Evolutionary conservation across 2,113 vertebrate species (phyloP).

Genomic region (Pelodiscus sinensis): DNA sequence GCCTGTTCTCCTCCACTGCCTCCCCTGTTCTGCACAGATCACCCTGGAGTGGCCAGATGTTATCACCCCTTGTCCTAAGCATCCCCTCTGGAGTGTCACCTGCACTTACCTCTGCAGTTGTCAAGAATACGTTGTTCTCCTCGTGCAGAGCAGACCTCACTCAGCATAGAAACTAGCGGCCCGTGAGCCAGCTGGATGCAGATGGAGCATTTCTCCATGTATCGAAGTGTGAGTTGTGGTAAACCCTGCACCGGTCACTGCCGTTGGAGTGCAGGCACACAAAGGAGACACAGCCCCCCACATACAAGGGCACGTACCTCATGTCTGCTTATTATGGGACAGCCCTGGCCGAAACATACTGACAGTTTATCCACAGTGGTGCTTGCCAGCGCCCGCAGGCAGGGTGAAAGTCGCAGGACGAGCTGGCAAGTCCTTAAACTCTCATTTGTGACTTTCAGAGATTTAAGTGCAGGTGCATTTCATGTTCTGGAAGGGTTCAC

Average conservation of each 20-base stretch:
- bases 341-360: neutral
- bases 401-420: neutral
- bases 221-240: neutral
- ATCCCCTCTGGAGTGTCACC: neutral
- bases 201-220: neutral
- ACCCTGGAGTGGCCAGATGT: neutral
- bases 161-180: neutral
- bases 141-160: neutral
- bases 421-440: neutral
- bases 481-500: neutral
- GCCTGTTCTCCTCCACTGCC: neutral
- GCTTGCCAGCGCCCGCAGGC: neutral
- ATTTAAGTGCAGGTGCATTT: neutral
- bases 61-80: neutral
- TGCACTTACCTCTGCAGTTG: neutral
- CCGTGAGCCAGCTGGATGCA: neutral
- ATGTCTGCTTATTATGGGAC: neutral
- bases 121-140: neutral
- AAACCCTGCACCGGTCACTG: neutral
- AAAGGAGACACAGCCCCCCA: neutral
- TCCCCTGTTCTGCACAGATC: neutral
- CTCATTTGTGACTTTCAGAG: neutral
- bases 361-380: neutral
- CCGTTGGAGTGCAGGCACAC: rapidly evolving
- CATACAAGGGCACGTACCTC: neutral